Evolutionary conservation across 2,797 vertebrate genomes (phyloP).

Genomic region (Sarcoramphus papa): DNA sequence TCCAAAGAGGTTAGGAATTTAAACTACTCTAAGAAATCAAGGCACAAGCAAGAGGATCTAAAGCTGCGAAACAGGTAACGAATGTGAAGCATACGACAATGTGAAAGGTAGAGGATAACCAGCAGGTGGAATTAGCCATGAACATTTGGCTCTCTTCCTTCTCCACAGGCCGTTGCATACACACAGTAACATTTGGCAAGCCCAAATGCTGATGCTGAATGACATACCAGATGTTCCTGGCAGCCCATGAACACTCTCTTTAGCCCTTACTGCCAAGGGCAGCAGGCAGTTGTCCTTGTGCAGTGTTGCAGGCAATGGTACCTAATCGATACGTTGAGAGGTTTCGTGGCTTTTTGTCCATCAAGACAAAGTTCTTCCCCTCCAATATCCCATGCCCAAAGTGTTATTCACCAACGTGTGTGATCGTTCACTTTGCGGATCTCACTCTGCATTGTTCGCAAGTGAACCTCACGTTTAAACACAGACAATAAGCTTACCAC

Average conservation of each 20-base stretch:
- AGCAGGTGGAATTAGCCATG: conserved; percentile 13
- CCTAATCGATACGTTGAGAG: neutral
- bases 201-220: neutral
- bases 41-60: neutral
- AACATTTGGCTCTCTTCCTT: neutral
- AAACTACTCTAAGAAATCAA: neutral
- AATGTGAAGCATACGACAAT: neutral
- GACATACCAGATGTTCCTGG: conserved; percentile 28
- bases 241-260: neutral
- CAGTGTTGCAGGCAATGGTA: neutral
- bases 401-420: accelerated
- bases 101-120: neutral
- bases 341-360: neutral
- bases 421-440: neutral
- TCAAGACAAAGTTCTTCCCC: neutral
- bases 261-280: neutral
- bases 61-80: neutral
- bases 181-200: neutral
- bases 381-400: neutral
- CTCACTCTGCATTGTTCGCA: neutral
- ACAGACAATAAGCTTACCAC: neutral
- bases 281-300: neutral
- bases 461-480: neutral
- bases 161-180: neutral
- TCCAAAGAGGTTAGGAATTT: neutral